Evolutionary conservation across 2,797 vertebrate species (phyloP), one percentile per base, ranked within the genome.

Genomic region (Ispidina picta): DNA sequence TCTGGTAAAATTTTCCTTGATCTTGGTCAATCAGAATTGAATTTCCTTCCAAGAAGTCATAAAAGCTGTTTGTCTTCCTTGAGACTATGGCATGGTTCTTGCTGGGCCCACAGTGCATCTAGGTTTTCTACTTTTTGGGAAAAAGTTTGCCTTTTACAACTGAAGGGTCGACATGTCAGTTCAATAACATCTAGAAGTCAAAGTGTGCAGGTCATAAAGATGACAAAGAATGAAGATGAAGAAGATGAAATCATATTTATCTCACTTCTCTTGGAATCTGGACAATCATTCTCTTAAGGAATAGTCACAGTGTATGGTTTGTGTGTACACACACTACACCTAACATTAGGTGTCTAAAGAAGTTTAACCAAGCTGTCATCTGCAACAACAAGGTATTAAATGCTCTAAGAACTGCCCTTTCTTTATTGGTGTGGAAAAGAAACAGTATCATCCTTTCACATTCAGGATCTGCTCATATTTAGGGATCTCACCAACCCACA

Each of bases 281-380:
- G 49, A 52, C 12, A 70, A 37, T 21, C 3, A 8, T n/a, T 70
- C 18, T 22, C 19, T 19, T 26, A 56, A 68, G 14, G 13, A 29
- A 41, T 12, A 54, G 11, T 66, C 13, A 28, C 9, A 48, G 19
- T 35, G 17, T 0, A 0, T n/a, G 10, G 4, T 25, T 2, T 10
- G 8, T 13, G 8, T 20, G 14, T 22, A 39, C 10, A 15, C 26
- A 18, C 3, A 18, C 3, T n/a, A 35, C 16, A 43, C 5, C 6
- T 29, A 59, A 8, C 0, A 0, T 31, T 39, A 64, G 51, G 2
- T 41, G 9, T 37, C 18, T 54, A n/a, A 65, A 72, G 58, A 74
- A 29, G 12, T 15, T 74, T 55, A 33, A 52, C n/a, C 3, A 60
- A 22, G 8, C 22, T 48, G 12, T 21, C 6, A 11, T 19, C 23